Evolutionary conservation across 2,797 vertebrate genomes (phyloP).

Genomic region (Liasis olivaceus): DNA sequence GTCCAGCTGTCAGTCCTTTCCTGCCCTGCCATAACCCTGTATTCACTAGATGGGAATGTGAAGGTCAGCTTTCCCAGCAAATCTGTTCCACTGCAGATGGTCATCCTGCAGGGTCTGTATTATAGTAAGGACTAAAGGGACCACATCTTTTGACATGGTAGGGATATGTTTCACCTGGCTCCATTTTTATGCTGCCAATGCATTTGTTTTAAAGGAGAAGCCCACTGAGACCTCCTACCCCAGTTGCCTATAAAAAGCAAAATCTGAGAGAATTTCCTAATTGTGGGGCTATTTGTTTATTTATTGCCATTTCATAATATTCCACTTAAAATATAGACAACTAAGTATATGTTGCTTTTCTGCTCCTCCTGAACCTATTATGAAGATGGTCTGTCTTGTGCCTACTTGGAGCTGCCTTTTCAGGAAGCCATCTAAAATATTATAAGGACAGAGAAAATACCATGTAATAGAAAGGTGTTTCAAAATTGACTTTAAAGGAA

Average conservation of each 20-base stretch:
- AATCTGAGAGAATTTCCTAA: not conserved
- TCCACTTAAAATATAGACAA: not conserved
- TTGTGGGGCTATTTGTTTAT: not conserved
- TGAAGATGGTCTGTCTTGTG: not conserved
- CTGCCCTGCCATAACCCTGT: constrained; percentile 39
- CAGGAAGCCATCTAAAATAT: not conserved
- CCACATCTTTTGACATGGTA: constrained; percentile 38
- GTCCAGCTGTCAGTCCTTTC: constrained; percentile 4
- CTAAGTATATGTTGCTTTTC: not conserved
- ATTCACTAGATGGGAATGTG: constrained; percentile 48
- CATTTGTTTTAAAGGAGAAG: not conserved
- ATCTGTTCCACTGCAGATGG: constrained; percentile 53
- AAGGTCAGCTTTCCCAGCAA: constrained; percentile 58
- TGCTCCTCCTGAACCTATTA: not conserved
- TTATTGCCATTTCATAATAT: not conserved
- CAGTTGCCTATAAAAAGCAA: constrained; percentile 9
- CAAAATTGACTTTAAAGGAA: not conserved
- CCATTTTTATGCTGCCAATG: constrained; percentile 30
- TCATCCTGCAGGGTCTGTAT: constrained; percentile 36
- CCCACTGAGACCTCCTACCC: constrained; percentile 27
- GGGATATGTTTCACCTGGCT: constrained; percentile 41
- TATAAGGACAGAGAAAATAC: not conserved
- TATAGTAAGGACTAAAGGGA: constrained; percentile 21
- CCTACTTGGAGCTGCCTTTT: not conserved
- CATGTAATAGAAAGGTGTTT: constrained; percentile 6